phyloP scores from a whole-genome alignment of 2,888 invertebrate species.

The Cheilosia soror region DNA sequence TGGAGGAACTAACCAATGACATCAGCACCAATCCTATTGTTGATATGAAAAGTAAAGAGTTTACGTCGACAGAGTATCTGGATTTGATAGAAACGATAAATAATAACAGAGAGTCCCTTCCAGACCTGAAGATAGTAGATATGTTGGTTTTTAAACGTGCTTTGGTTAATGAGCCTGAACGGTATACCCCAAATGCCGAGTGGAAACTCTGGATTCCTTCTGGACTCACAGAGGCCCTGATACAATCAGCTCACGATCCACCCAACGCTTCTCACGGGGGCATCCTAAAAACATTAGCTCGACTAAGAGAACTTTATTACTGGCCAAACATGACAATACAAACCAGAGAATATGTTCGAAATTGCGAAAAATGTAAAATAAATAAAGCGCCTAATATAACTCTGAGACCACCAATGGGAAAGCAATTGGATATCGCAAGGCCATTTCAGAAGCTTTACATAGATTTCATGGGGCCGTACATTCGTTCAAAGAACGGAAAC shows the following conservation, averaged over 20 bases:
- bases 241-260: slow-evolving; percentile 28
- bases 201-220: slow-evolving; percentile 34
- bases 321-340: slow-evolving; percentile 64
- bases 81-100: not conserved
- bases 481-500: slow-evolving; percentile 37
- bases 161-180: not conserved
- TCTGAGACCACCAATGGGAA: slow-evolving; percentile 31
- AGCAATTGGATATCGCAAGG: not conserved
- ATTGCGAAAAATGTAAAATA: slow-evolving; percentile 32
- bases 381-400: slow-evolving; percentile 39
- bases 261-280: slow-evolving; percentile 38
- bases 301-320: slow-evolving; percentile 32
- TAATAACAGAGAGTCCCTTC: no score
- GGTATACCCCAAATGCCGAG: not conserved
- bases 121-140: no score
- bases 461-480: slow-evolving; percentile 55
- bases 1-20: not conserved
- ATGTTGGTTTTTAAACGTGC: not conserved
- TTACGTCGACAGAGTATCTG: not conserved
- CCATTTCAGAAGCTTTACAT: slow-evolving; percentile 48
- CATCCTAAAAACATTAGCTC: slow-evolving; percentile 33
- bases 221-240: not conserved
- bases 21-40: not conserved
- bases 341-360: slow-evolving; percentile 13
- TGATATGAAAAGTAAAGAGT: not conserved